These are phyloP conservation scores for Pangasianodon hypophthalmus DNA, from an alignment of 2,113 vertebrate species.

Conservation along the genomic window DNA sequence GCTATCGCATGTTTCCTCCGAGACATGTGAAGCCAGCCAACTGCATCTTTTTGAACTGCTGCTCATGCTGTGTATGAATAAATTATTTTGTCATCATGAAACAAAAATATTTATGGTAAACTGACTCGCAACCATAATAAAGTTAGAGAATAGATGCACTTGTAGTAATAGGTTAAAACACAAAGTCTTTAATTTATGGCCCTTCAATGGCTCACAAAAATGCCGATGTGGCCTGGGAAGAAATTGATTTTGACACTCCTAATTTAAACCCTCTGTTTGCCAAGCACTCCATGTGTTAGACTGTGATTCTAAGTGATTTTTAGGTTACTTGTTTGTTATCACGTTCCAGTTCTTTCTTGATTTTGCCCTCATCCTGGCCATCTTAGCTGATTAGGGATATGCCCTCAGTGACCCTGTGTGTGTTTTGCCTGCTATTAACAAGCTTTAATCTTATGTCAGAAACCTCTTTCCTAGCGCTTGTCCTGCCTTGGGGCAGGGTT, in stretches of 20 bases:
- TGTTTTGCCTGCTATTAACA: not conserved
- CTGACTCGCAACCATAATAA: not conserved
- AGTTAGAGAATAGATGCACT: not conserved
- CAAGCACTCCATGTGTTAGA: slow-evolving; percentile 1
- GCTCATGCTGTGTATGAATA: not conserved
- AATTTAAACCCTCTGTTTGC: not conserved
- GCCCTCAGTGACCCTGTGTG: not conserved
- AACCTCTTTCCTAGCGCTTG: not conserved
- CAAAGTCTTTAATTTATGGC: not conserved
- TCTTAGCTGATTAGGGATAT: slow-evolving; percentile 14
- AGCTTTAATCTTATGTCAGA: not conserved
- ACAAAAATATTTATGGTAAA: not conserved
- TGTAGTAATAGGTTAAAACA: not conserved
- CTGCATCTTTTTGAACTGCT: not conserved
- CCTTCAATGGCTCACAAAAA: not conserved
- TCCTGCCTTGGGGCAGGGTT: too few species aligned
- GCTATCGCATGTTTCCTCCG: not conserved
- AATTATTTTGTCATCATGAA: not conserved
- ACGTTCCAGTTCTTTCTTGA: not conserved
- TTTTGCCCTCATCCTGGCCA: not conserved
- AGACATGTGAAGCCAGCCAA: not conserved
- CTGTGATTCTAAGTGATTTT: not conserved
- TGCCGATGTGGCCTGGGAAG: not conserved
- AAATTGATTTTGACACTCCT: not conserved
- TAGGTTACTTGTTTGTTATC: not conserved